These are phyloP conservation scores for Amblyteles armatorius DNA, from an alignment of 2,888 invertebrate species.

Conservation along the genomic window DNA sequence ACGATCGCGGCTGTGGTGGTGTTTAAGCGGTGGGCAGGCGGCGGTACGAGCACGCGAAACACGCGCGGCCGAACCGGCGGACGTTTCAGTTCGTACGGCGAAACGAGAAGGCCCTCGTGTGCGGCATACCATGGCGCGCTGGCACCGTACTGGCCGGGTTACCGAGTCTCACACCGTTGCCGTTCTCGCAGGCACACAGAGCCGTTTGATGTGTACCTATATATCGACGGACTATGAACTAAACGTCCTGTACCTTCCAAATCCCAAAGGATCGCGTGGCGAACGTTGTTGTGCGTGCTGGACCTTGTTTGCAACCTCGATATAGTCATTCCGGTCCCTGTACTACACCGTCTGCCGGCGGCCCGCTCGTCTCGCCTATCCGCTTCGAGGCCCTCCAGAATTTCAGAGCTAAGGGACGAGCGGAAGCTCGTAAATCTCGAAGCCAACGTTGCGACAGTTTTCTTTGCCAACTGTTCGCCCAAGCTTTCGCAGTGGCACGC, in stretches of 20 bases:
- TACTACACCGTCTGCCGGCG: slow-evolving; percentile 34
- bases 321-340: slow-evolving; percentile 35
- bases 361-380: slow-evolving; percentile 18
- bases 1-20: slow-evolving; percentile 49
- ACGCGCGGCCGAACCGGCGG: slow-evolving; percentile 36
- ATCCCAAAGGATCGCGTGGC: slow-evolving; percentile 53
- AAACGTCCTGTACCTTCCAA: slow-evolving; percentile 38
- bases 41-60: slow-evolving; percentile 35
- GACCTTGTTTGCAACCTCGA: slow-evolving; percentile 19
- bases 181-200: slow-evolving; percentile 14
- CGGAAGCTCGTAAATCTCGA: not conserved
- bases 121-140: not conserved
- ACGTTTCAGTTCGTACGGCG: slow-evolving; percentile 32
- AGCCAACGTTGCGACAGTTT: not conserved
- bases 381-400: slow-evolving; percentile 2
- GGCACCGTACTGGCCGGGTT: not conserved
- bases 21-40: slow-evolving; percentile 52
- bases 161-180: slow-evolving; percentile 3
- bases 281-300: slow-evolving; percentile 47
- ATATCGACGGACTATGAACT: slow-evolving; percentile 39
- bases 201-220: slow-evolving; percentile 10
- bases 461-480: not conserved
- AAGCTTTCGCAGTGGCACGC: not conserved
- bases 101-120: slow-evolving; percentile 35
- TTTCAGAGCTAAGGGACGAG: slow-evolving; percentile 7